Percentiles rank a stretch among this genome's conserved stretches.
Evolutionary conservation across 1,140 invertebrate genomes (phyloP).

Genomic region (Musca domestica): DNA sequence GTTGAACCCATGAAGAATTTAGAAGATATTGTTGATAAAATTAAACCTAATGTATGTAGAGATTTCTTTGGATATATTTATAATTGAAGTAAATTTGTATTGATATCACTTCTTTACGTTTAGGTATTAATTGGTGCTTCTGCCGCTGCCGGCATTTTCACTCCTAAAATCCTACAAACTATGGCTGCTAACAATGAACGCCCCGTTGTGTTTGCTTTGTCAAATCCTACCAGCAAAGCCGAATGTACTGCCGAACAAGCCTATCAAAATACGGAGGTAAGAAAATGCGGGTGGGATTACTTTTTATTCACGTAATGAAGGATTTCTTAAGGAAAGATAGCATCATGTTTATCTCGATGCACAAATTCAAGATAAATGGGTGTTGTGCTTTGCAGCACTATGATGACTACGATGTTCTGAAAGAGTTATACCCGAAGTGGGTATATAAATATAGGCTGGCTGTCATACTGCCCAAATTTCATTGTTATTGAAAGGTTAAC

Average conservation of each 20-base stretch:
- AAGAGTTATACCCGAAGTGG: too few species aligned
- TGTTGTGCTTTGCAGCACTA: too few species aligned
- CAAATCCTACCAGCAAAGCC: slow-evolving; percentile 93
- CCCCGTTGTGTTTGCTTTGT: slow-evolving; percentile 92
- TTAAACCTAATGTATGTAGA: slow-evolving; percentile 66
- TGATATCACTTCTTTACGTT: background rate
- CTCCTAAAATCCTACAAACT: slow-evolving; percentile 74
- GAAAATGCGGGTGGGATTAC: background rate
- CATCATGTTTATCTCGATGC: too few species aligned
- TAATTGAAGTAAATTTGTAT: slow-evolving; percentile 30
- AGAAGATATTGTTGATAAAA: slow-evolving; percentile 72
- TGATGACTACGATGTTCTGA: too few species aligned
- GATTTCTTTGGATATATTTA: slow-evolving; percentile 14
- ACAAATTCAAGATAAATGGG: too few species aligned
- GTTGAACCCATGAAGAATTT: slow-evolving; percentile 74
- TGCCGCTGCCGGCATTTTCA: slow-evolving; percentile 86
- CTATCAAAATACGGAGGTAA: slow-evolving; percentile 81
- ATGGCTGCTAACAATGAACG: slow-evolving; percentile 85
- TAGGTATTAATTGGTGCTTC: slow-evolving; percentile 68
- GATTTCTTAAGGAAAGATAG: too few species aligned
- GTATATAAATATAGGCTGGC: too few species aligned
- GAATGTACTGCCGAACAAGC: slow-evolving; percentile 95
- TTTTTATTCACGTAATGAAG: background rate
- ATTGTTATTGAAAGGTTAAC: too few species aligned
- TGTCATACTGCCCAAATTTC: too few species aligned